Evolutionary conservation across 1,140 invertebrate genomes (phyloP).

Genomic region (Palaemon carinicauda): DNA sequence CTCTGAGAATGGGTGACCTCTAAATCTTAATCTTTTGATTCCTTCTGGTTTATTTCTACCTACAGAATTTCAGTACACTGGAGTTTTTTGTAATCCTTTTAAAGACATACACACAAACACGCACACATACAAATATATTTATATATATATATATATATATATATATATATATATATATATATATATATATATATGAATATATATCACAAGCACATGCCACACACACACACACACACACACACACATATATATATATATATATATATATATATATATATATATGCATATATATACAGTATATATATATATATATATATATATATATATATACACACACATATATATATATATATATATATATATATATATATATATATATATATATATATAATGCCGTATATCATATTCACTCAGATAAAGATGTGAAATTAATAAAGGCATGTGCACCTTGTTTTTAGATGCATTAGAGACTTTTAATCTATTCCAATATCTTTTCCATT

Average conservation of each 20-base stretch:
- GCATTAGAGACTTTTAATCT: no score
- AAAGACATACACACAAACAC: no score
- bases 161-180: not conserved
- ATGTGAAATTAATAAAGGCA: no score
- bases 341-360: constrained; percentile 2
- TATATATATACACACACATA: not conserved
- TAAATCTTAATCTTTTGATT: no score
- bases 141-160: not conserved
- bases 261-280: not conserved
- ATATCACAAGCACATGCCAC: no score
- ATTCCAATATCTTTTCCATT: no score
- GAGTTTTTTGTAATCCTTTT: no score
- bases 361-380: not conserved
- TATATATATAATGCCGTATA: not conserved
- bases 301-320: not conserved
- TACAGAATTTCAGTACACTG: no score
- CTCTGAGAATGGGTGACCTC: no score
- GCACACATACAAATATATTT: not conserved
- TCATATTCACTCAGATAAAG: no score
- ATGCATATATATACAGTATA: not conserved
- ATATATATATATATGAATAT: not conserved
- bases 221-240: not conserved
- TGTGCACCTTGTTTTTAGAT: no score
- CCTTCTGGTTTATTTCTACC: no score
- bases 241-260: not conserved